Base-by-base conservation (phyloP, 2,113 vertebrate genomes). In the Melanerpes formicivorus region DNA sequence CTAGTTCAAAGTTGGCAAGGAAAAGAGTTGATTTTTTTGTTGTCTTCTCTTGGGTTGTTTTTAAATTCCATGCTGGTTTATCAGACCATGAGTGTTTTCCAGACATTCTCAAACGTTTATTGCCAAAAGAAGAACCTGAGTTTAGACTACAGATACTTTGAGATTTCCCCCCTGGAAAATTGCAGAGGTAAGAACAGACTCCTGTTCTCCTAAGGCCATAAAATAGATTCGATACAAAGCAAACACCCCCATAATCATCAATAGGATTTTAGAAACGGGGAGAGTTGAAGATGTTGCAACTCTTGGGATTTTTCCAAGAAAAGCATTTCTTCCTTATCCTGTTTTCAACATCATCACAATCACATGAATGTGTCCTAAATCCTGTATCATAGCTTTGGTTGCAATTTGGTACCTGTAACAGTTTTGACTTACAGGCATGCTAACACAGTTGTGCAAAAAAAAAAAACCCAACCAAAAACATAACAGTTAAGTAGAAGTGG, bases 71-170 rank as follows among this genome's bases (percentile, higher is more conserved):
- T 6, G 2, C 14, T 16, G 54, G 18, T 37, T 76, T 37, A 3
- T 15, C 12, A 4, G 27, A 25, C 17, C 19, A 0, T 6, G 5
- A 6, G 25, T 1, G 23, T 21, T 32, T 52, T 22, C 10, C 22
- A 4, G 30, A 2, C 27, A 1, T 30, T 30, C 7, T 27, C 44
- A 3, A 64, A 9, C 30, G 1, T 40, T 13, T 29, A 10, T 1
- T 67, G 30, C 54, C 74, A 54, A 18, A 30, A 14, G 11, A 55
- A 19, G 13, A 16, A 1, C 5, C 16, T 30, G 62, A 46, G 42
- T 10, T 1, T 17, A 55, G 23, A 5, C 10, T 6, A 2, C 5
- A 16, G 69, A 0, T 4, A 3, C 54, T 0, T 44, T 3, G 1
- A 15, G 18, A 5, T 26, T 7, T 21, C 22, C 9, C 17, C 7